Evolutionary conservation across 2,797 vertebrate genomes (phyloP).

Genomic region (Typhlichthys subterraneus): DNA sequence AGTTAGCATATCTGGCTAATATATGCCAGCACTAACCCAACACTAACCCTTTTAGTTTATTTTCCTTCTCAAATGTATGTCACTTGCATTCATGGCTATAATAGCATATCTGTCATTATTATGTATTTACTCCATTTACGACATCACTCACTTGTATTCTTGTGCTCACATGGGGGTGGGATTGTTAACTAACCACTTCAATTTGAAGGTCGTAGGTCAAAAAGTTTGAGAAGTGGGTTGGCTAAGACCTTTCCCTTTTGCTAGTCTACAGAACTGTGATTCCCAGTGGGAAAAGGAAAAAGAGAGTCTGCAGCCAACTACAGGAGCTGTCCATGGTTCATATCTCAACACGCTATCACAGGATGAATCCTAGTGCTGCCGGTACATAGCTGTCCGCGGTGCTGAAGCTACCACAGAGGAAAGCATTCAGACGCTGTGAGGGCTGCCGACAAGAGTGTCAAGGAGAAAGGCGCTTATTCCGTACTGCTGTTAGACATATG

Average conservation of each 20-base stretch:
- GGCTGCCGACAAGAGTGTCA: slow-evolving; percentile 35
- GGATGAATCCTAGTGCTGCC: slow-evolving; percentile 45
- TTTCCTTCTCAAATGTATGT: no score
- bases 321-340: slow-evolving; percentile 34
- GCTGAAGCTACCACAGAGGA: slow-evolving; percentile 44
- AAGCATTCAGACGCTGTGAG: slow-evolving; percentile 44
- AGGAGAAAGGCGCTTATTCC: slow-evolving; percentile 48
- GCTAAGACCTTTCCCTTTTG: slow-evolving; percentile 9
- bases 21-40: no score
- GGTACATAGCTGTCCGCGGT: slow-evolving; percentile 26
- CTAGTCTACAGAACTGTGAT: slow-evolving; percentile 21
- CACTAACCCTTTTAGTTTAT: no score
- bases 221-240: no score
- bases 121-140: no score
- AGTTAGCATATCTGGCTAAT: no score
- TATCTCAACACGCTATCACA: slow-evolving; percentile 46
- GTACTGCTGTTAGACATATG: slow-evolving; percentile 58
- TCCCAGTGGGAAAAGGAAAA: slow-evolving; percentile 27
- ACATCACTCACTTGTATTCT: no score
- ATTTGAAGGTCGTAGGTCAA: no score
- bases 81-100: neutral
- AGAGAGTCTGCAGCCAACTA: slow-evolving; percentile 2
- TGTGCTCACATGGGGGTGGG: no score
- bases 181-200: no score
- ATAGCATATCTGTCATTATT: no score